Base-by-base conservation (phyloP, 2,113 vertebrate genomes). In the Burhinus bistriatus region DNA sequence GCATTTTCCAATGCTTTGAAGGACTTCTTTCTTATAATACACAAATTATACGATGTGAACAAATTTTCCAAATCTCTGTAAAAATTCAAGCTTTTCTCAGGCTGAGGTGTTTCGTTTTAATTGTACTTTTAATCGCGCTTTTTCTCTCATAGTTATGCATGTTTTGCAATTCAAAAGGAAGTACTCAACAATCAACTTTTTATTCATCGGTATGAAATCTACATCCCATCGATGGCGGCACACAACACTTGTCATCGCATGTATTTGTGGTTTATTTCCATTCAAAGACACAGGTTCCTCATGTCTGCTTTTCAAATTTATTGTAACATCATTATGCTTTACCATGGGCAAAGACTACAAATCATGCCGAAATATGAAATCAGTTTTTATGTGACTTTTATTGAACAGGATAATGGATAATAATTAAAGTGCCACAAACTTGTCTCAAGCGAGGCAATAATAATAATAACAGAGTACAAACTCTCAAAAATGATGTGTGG, bases 391-490 rank as follows among this genome's bases (percentile, higher is more conserved):
- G 27, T 54, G 27, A 30, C 55, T 78, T 90, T 93, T 70, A 68
- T 44, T 75, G 29, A 86, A 44, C 64, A 76, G 20, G 12, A 79
- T 65, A 87, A 78, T 80, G 29, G 58, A 44, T 94, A 83, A 66
- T 80, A 97, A 97, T 93, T 95, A 85, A 97, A 83, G 70, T 94
- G 93, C 44, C 86, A 87, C 70, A 92, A 93, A 87, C 65, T 95
- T 93, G 52, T 97, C 86, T 93, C 62, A 42, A 40, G 23, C 3
- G 30, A 94, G 89, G 12, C 13, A 85, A 51, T 61, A 87, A 93
- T 84, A 45, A 76, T 77, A 79, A 73, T 65, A 79, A 86, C 68
- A 79, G 79, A 87, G 44, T 36, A 36, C 11, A 69, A 91, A 87
- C 62, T 84, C 76, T 84, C 61, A 79, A 75, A 75, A 91, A 69